Evolutionary conservation across 2,113 vertebrate species (phyloP), one percentile per base, ranked within the genome.

Genomic region (Pithys albifrons): DNA sequence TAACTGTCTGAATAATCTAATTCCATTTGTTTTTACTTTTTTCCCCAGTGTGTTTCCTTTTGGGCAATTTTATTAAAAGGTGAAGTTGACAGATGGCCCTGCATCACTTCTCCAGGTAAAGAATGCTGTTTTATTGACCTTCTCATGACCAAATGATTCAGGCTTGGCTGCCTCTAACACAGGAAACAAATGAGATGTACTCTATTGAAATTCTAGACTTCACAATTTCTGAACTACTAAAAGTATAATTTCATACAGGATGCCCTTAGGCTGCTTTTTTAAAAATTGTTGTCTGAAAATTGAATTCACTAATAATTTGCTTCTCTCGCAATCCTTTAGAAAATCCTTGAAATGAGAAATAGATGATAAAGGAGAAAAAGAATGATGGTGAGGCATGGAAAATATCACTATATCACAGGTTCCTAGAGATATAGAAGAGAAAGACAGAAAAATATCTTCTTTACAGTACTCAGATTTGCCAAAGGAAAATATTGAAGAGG

Each of bases 251-350:
- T 91, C 52, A 77, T 92, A 87, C 22, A 85, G 15, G 27, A 89
- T 95, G 72, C 65, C 82, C 64, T 89, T 67, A 91, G 91, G 89
- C 33, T 84, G 25, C 18, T 89, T 84, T 94, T 84, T 84, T 3
- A 77, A 93, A 95, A 96, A 84, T 12, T 88, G 66, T 79, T 96
- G 79, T 77, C 82, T 95, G 66, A 24, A 96, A 96, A 96, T 69
- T 91, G 89, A 92, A 93, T 97, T 95, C 96, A 78, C 49, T 86
- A 85, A 92, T 91, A 92, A 94, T 95, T 88, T 96, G 16, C 66
- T 89, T 95, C 49, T 75, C 57, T 81, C 65, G 73, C 61, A 75
- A 92, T 92, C 82, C 57, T 93, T 83, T 52, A 96, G 57, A 89
- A 96, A 96, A 89, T 70, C 70, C 52, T 74, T 94, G 71, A 93